Percentiles rank a stretch among this genome's conserved stretches.
phyloP scores from a whole-genome alignment of 1,140 invertebrate genomes.

The Sinella curviseta region DNA sequence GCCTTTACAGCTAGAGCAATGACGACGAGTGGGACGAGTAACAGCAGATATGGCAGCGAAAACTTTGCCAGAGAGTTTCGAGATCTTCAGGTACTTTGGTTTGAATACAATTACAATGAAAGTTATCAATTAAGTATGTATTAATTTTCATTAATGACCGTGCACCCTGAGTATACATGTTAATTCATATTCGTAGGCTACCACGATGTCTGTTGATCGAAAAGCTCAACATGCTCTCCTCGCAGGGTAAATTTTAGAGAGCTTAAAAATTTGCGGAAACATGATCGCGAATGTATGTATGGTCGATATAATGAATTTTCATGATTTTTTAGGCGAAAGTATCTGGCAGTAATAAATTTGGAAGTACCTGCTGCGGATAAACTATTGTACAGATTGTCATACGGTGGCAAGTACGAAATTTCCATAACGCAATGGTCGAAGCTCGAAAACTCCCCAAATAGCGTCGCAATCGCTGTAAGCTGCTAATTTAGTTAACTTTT shows the following conservation, averaged over 20 bases:
- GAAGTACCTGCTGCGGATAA: conserved; percentile 65
- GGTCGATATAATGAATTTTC: conserved; percentile 1
- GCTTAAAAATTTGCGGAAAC: background rate
- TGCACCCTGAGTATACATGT: too few species aligned
- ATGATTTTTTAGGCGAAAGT: conserved; percentile 65
- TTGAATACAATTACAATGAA: conserved; percentile 10
- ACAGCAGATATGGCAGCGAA: conserved; percentile 43
- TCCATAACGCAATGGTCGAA: conserved; percentile 87
- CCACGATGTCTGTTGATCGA: conserved; percentile 85
- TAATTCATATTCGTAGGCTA: conserved; percentile 66
- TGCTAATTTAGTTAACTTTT: too few species aligned
- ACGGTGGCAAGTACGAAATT: conserved; percentile 92
- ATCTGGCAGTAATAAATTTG: conserved; percentile 77
- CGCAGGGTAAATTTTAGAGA: conserved; percentile 66
- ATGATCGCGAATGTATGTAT: too few species aligned
- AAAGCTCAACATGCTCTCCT: conserved; percentile 78
- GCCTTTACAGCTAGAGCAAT: background rate
- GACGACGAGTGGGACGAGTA: background rate
- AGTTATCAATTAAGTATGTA: background rate
- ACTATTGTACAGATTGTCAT: conserved; percentile 60
- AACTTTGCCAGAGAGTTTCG: conserved; percentile 42
- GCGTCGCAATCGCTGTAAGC: conserved; percentile 87
- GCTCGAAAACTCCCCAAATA: conserved; percentile 66
- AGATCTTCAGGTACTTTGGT: conserved; percentile 44
- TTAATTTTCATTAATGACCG: background rate